Percentiles rank a stretch among this genome's conserved stretches.
These are phyloP conservation scores for Dufourea novaeangliae DNA, from an alignment of 1,140 invertebrate species.

Conservation along the genomic window DNA sequence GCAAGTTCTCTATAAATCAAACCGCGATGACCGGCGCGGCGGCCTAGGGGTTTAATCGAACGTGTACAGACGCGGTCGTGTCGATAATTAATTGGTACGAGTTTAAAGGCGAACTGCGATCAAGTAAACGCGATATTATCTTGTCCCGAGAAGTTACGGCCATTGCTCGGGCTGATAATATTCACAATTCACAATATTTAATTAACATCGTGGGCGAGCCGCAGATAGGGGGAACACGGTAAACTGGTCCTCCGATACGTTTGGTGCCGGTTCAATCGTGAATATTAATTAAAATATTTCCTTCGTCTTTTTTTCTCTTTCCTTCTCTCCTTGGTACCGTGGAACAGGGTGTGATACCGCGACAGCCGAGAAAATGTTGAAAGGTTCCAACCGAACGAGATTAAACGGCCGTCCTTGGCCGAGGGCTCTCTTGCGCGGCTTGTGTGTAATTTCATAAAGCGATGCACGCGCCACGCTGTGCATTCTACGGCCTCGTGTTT, in stretches of 20 bases:
- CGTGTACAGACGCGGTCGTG: slow-evolving; percentile 12
- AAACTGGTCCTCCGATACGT: neutral
- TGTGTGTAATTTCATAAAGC: slow-evolving; percentile 44
- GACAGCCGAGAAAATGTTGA: neutral
- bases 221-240: neutral
- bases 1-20: slow-evolving; percentile 54
- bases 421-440: neutral
- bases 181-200: slow-evolving; percentile 35
- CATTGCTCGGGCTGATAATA: neutral
- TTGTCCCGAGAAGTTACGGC: slow-evolving; percentile 19
- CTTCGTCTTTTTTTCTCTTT: too few species aligned
- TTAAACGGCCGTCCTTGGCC: slow-evolving; percentile 34
- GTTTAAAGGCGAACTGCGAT: slow-evolving; percentile 54
- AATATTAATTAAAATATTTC: slow-evolving; percentile 28
- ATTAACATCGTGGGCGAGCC: slow-evolving; percentile 1
- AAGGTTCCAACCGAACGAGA: neutral
- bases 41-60: slow-evolving; percentile 50
- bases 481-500: slow-evolving; percentile 30
- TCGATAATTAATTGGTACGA: slow-evolving; percentile 50
- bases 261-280: slow-evolving; percentile 4
- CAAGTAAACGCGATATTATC: slow-evolving; percentile 48
- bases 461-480: slow-evolving; percentile 1
- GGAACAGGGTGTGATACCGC: neutral
- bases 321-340: neutral
- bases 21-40: slow-evolving; percentile 2